Evolutionary conservation across 1,140 invertebrate species (phyloP), one percentile per base, ranked within the genome.

Genomic region (Drosophila funebris): DNA sequence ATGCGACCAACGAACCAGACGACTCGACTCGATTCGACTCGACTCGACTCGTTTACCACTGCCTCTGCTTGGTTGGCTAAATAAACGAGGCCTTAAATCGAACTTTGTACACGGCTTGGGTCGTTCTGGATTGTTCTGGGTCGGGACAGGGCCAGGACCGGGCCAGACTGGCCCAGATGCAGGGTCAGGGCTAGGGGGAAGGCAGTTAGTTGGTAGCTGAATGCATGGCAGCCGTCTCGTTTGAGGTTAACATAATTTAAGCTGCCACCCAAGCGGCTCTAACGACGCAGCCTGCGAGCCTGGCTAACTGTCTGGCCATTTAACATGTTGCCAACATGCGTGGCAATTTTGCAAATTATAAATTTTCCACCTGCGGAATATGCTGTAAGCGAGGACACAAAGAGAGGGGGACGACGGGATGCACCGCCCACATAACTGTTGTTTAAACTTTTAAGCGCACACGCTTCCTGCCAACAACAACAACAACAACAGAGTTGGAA

Each of bases 161-260:
- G n/a, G n/a, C n/a, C n/a, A n/a, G n/a, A n/a, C n/a, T n/a, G n/a
- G n/a, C n/a, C 24, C 39, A 54, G 66, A 53, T 60, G 37, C 39
- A 7, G 37, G 57, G 41, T 13, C 22, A 53, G 37, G 29, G 29
- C 48, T 36, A 37, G 13, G 4, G 31, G 41, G n/a, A 20, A 11
- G 24, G 31, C 48, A 56, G 39, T 56, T 73, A 60, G 53, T 13
- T 48, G 22, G 33, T 36, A 1, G 8, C 22, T 39, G 60, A 31
- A 3, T 48, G 39, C 24, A 63, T 70, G 44, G 46, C 31, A 24
- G 68, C 61, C 73, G 73, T 76, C 87, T 90, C 87, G 82, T 87
- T 87, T 90, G 88, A 90, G 88, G 85, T 90, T 87, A 90, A 90
- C 87, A 81, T 90, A 90, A 90, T 90, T 90, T 78, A 76, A 88